phyloP scores from a whole-genome alignment of 2,797 vertebrate genomes.

The Passerculus sandwichensis region DNA sequence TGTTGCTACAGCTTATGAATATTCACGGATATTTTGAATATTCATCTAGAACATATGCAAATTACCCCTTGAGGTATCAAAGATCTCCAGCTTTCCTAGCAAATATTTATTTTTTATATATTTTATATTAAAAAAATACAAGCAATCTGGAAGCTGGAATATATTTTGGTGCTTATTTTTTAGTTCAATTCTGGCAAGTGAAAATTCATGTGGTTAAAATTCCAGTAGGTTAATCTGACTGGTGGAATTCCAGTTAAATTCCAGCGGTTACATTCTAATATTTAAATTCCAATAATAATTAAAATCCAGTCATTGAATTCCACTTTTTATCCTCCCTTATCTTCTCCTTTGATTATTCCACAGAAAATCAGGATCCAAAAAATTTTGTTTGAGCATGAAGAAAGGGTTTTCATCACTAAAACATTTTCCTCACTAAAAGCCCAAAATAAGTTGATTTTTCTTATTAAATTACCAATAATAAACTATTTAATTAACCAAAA shows the following conservation, averaged over 20 bases:
- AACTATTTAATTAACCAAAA: background rate
- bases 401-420: background rate
- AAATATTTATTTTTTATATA: background rate
- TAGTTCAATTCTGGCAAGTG: rapidly evolving
- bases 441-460: background rate
- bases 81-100: background rate
- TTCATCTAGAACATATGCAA: background rate
- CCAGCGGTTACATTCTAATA: too few species aligned
- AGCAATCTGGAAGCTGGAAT: background rate
- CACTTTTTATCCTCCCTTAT: background rate
- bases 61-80: background rate
- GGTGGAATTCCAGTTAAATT: background rate
- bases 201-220: background rate
- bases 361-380: background rate
- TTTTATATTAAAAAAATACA: background rate
- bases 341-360: background rate
- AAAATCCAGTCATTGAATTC: background rate
- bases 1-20: background rate
- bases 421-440: background rate
- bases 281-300: background rate
- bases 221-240: background rate
- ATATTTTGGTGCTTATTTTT: background rate
- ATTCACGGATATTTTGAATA: background rate
- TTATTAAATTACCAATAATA: background rate
- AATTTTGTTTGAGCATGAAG: background rate